phyloP scores from a whole-genome alignment of 2,797 vertebrate genomes.

The Anisognathus igniventris region DNA sequence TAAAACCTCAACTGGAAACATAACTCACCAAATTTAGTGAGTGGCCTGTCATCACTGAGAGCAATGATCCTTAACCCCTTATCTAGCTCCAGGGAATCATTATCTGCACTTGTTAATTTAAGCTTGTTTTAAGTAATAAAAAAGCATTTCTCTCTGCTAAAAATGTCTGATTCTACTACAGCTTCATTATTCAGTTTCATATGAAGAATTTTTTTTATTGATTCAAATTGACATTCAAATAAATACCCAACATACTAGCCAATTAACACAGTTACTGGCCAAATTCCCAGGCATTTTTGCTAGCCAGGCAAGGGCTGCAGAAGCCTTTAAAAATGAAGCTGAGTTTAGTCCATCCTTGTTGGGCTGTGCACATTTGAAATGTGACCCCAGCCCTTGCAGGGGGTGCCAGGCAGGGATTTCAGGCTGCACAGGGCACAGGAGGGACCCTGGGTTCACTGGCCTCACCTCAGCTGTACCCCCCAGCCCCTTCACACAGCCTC shows the following conservation, averaged over 20 bases:
- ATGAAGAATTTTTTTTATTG: neutral
- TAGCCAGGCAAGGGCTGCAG: neutral
- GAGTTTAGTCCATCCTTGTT: neutral
- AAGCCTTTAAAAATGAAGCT: neutral
- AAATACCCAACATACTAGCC: neutral
- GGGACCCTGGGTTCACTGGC: neutral
- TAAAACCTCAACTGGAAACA: conserved; percentile 16
- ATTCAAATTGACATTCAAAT: neutral
- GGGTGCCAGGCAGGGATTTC: neutral
- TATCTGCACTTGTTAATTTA: conserved; percentile 53
- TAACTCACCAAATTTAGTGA: conserved; percentile 47
- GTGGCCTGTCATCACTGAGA: conserved; percentile 40
- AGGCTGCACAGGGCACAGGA: neutral
- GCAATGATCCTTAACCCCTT: conserved; percentile 55
- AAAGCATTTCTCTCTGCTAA: neutral
- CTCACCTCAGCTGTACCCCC: neutral
- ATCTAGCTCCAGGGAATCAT: conserved; percentile 46
- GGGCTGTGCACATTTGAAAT: neutral
- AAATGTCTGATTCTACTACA: neutral
- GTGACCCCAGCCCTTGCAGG: neutral
- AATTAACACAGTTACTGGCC: neutral
- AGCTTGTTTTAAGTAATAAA: conserved; percentile 35
- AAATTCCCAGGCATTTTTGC: neutral
- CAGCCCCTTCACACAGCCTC: neutral
- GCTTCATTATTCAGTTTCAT: neutral